Percentiles rank a stretch among this genome's conserved stretches.
Evolutionary conservation across 2,113 vertebrate genomes (phyloP).

Genomic region (Malurus alboscapulatus): DNA sequence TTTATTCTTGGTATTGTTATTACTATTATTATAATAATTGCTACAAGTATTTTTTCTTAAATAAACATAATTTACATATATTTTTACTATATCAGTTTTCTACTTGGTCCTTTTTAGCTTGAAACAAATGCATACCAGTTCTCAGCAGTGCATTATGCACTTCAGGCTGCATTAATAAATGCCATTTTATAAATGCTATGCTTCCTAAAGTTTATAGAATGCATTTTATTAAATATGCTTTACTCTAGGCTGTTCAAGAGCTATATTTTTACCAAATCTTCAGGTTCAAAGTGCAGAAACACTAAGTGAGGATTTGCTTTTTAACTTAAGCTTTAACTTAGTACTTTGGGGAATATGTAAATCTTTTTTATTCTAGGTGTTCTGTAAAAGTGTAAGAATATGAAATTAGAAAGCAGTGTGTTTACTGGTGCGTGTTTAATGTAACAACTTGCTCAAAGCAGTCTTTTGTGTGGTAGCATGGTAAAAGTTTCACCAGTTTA

Average conservation of each 20-base stretch:
- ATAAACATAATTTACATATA: background rate
- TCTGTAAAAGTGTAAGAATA: background rate
- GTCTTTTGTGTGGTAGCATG: background rate
- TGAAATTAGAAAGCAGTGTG: background rate
- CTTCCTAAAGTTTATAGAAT: background rate
- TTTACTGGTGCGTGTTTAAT: background rate
- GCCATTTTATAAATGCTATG: accelerated
- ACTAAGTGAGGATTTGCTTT: background rate
- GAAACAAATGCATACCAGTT: background rate
- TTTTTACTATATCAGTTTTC: background rate
- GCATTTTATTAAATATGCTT: background rate
- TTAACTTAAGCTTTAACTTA: background rate
- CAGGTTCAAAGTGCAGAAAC: background rate
- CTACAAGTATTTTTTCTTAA: too few species aligned
- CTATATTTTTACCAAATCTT: background rate
- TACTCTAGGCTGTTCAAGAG: background rate
- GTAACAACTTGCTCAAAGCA: background rate
- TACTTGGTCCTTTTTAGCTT: background rate
- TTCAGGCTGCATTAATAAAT: background rate
- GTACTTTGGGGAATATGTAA: background rate
- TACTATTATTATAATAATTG: background rate
- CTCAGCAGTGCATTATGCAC: background rate
- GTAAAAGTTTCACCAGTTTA: background rate
- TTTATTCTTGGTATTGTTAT: background rate
- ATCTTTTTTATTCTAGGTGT: background rate